phyloP scores from a whole-genome alignment of 2,113 vertebrate species.

The Ameiurus melas region DNA sequence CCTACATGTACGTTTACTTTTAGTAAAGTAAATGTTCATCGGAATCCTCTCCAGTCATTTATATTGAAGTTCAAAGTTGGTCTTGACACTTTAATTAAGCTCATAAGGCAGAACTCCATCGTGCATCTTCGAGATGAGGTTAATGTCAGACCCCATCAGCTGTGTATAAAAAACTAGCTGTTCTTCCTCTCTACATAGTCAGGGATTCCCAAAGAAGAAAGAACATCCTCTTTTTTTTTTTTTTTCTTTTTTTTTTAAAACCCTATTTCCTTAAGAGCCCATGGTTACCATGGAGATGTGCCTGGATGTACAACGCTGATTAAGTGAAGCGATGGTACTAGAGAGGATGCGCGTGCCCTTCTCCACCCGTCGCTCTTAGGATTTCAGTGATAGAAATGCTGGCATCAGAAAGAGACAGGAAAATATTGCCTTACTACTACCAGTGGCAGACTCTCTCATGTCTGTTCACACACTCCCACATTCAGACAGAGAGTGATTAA shows the following conservation, averaged over 20 bases:
- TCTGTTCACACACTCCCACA: constrained; percentile 21
- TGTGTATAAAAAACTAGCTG: not conserved
- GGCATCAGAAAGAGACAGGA: not conserved
- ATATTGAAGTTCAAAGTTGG: not conserved
- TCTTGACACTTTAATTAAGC: not conserved
- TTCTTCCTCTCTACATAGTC: not conserved
- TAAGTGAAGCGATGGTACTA: constrained; percentile 50
- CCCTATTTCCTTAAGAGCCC: constrained; percentile 43
- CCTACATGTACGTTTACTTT: not conserved
- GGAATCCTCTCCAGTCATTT: not conserved
- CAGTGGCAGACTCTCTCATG: not conserved
- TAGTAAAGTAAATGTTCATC: too few species aligned
- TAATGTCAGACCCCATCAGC: not conserved
- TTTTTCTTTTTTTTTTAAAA: constrained; percentile 16
- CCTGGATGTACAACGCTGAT: constrained; percentile 47
- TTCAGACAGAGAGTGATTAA: constrained; percentile 3
- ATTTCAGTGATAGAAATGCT: not conserved
- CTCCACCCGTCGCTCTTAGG: not conserved
- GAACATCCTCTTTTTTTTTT: not conserved
- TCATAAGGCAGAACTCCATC: not conserved
- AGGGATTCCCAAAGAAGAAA: constrained; percentile 13
- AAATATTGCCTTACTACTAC: constrained; percentile 23
- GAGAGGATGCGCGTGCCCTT: constrained; percentile 30
- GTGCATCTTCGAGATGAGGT: not conserved
- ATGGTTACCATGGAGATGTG: constrained; percentile 60